Evolutionary conservation across 2,113 vertebrate genomes (phyloP).

Genomic region (Orycteropus afer): DNA sequence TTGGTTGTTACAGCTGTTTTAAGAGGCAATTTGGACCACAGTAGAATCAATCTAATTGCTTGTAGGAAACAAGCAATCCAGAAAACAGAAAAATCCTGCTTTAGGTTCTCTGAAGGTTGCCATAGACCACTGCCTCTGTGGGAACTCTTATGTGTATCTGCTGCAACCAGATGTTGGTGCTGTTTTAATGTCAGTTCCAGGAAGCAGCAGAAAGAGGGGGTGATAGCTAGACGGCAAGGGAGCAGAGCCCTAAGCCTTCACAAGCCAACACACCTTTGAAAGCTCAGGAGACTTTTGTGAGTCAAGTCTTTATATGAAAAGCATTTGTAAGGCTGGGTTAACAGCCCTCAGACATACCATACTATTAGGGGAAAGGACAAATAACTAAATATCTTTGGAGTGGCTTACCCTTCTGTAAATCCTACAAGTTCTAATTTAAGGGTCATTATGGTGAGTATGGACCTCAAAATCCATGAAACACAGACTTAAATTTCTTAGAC

Average conservation of each 20-base stretch:
- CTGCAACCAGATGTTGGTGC: not conserved
- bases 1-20: constrained; percentile 53
- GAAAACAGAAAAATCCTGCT: not conserved
- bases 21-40: constrained; percentile 53
- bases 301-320: not conserved
- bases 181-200: rapidly evolving
- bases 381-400: not conserved
- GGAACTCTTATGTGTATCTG: not conserved
- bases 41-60: constrained; percentile 20
- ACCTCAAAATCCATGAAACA: not conserved
- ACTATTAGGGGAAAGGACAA: not conserved
- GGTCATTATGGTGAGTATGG: not conserved
- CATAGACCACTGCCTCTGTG: not conserved
- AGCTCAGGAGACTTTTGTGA: not conserved
- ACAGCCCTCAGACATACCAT: not conserved
- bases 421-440: not conserved
- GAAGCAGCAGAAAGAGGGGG: not conserved
- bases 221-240: rapidly evolving
- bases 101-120: not conserved
- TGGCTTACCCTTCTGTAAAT: not conserved
- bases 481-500: not conserved
- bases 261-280: rapidly evolving
- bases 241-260: too few species aligned
- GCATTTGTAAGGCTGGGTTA: not conserved
- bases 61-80: not conserved